Evolutionary conservation across 2,113 vertebrate species (phyloP).

Genomic region (Python bivittatus): DNA sequence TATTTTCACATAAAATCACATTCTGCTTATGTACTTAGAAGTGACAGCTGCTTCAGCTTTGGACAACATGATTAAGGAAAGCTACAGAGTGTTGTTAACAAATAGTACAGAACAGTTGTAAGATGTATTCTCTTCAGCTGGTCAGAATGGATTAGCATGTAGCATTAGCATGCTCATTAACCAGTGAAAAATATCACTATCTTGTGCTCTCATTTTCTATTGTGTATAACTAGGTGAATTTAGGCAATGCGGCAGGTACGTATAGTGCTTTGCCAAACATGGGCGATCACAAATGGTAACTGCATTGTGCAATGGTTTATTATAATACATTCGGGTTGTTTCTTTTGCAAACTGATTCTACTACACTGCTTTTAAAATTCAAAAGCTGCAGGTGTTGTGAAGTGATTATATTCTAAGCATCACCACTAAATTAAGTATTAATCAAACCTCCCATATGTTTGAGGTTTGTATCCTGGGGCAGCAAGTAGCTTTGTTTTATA

Average conservation of each 20-base stretch:
- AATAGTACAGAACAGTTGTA: neutral
- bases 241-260: neutral
- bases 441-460: neutral
- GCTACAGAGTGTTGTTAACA: neutral
- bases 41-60: neutral
- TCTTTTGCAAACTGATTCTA: neutral
- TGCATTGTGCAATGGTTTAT: neutral
- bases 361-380: neutral
- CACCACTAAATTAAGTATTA: neutral
- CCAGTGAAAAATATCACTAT: neutral
- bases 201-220: neutral
- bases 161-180: neutral
- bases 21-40: neutral
- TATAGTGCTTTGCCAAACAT: neutral
- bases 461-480: constrained; percentile 7
- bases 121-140: neutral
- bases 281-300: neutral
- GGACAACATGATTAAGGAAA: neutral
- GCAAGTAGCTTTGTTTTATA: neutral
- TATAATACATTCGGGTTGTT: neutral
- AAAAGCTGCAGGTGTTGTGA: neutral
- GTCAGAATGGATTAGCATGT: neutral
- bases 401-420: neutral
- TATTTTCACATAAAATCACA: neutral
- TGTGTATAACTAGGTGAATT: neutral